Conservation (phyloP, 2,113 vertebrate genomes). For the Plecturocebus donacophilus region DNA sequence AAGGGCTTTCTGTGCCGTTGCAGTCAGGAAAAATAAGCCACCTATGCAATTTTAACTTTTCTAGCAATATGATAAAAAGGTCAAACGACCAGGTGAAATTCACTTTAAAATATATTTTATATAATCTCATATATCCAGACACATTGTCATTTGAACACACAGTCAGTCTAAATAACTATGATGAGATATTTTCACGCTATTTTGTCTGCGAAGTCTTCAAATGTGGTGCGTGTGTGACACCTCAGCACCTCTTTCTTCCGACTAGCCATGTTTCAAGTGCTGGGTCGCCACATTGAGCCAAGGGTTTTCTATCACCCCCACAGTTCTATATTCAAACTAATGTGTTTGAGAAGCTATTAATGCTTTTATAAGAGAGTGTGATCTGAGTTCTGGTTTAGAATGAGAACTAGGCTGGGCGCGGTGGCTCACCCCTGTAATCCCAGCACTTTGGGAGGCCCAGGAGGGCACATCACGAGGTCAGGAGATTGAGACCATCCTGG, state of each 20-base stretch:
- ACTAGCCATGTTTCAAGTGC: not conserved
- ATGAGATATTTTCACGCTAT: not conserved
- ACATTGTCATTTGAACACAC: not conserved
- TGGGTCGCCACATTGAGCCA: rapidly evolving
- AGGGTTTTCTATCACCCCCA: not conserved
- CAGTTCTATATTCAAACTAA: not conserved
- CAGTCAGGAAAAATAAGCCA: not conserved
- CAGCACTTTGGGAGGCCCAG: too few species aligned
- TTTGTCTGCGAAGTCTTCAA: not conserved
- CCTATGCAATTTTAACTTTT: not conserved
- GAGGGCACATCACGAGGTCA: too few species aligned
- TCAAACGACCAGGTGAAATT: not conserved
- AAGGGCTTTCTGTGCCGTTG: not conserved
- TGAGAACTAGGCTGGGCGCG: not conserved
- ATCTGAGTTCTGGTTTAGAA: not conserved
- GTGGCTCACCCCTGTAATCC: too few species aligned
- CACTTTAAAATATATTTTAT: not conserved
- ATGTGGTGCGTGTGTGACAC: not conserved
- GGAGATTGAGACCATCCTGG: too few species aligned
- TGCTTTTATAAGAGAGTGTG: not conserved
- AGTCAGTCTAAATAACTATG: not conserved
- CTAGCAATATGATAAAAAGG: not conserved
- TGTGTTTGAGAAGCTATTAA: not conserved
- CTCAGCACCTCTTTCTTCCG: rapidly evolving
- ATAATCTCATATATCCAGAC: not conserved